Conservation (phyloP, 2,888 invertebrate genomes). For the Thecophora atra region DNA sequence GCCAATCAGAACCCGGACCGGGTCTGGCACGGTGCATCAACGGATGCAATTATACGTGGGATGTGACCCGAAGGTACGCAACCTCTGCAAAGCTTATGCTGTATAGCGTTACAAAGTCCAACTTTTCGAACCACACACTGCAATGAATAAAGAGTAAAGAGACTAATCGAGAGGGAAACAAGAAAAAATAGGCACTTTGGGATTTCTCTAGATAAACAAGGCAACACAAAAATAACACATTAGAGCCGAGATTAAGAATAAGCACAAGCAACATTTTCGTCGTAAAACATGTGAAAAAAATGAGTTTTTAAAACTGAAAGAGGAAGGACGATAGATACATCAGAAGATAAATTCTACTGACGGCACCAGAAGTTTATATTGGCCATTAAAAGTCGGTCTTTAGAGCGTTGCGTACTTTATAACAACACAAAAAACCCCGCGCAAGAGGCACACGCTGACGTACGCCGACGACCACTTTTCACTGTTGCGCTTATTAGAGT, state of each 20-base stretch:
- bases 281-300: no score
- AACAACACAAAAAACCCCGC: no score
- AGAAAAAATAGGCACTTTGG: background rate
- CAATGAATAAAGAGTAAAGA: background rate
- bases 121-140: background rate
- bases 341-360: background rate
- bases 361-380: background rate
- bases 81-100: background rate
- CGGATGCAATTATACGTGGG: conserved; percentile 67
- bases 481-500: conserved; percentile 1
- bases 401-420: background rate
- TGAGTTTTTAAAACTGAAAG: no score
- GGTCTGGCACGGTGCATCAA: conserved; percentile 65
- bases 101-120: background rate
- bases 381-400: background rate
- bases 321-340: no score
- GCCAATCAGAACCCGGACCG: conserved; percentile 65
- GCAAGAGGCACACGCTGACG: no score
- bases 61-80: conserved; percentile 62
- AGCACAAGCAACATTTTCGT: no score
- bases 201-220: background rate
- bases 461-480: background rate
- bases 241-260: background rate
- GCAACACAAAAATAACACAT: background rate
- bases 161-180: background rate